Percentiles rank a stretch among this genome's conserved stretches.
These are phyloP conservation scores for Nibea albiflora DNA, from an alignment of 2,113 vertebrate species.

Conservation along the genomic window DNA sequence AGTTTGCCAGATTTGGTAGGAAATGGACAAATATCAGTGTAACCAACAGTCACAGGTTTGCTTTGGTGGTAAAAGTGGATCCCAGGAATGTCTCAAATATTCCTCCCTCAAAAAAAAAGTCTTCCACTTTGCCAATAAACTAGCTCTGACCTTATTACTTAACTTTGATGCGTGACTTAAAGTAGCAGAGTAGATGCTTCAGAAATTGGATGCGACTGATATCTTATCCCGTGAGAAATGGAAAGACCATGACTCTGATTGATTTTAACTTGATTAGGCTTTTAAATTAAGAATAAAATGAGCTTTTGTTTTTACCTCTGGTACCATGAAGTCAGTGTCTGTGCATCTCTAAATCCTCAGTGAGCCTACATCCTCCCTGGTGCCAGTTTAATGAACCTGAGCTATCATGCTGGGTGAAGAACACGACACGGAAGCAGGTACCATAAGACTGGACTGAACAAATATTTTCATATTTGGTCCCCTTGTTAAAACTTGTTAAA, in stretches of 20 bases:
- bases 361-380: conserved; percentile 21
- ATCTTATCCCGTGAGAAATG: conserved; percentile 55
- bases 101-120: conserved; percentile 19
- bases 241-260: conserved; percentile 62
- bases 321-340: conserved; percentile 35
- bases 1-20: conserved; percentile 30
- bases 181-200: conserved; percentile 24
- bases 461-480: not conserved
- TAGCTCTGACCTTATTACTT: conserved; percentile 5
- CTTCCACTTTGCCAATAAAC: conserved; percentile 4
- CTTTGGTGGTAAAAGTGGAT: conserved; percentile 50
- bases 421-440: conserved; percentile 29
- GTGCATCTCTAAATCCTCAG: conserved; percentile 19
- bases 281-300: conserved; percentile 46
- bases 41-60: not conserved
- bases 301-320: conserved; percentile 50
- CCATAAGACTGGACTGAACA: conserved; percentile 12
- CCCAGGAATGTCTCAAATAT: not conserved
- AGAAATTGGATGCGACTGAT: conserved; percentile 59
- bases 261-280: conserved; percentile 68
- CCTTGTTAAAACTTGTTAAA: conserved; percentile 27
- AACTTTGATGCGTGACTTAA: conserved; percentile 24
- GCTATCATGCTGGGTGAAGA: conserved; percentile 24
- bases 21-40: conserved; percentile 13
- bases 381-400: conserved; percentile 40